These are phyloP conservation scores for Aphelenchoides fujianensis DNA, from an alignment of 1,140 invertebrate species.

Conservation along the genomic window DNA sequence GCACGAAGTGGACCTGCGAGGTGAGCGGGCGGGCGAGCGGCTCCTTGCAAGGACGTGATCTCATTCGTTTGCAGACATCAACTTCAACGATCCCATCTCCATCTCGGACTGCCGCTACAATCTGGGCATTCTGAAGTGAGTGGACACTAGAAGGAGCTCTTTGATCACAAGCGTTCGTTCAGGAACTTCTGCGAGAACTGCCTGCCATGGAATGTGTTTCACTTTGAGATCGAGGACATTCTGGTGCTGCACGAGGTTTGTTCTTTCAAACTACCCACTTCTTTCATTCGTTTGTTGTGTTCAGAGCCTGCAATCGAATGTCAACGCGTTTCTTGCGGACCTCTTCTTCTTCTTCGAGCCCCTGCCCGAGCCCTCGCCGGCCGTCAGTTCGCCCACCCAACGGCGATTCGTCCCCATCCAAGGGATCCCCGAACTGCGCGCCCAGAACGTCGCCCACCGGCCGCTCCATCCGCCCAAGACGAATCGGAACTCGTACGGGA, in stretches of 20 bases:
- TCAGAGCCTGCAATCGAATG: constrained; percentile 79
- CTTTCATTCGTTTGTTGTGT: constrained; percentile 65
- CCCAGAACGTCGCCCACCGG: constrained; percentile 49
- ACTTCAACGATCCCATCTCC: constrained; percentile 65
- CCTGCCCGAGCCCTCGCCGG: constrained; percentile 28
- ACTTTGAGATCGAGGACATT: constrained; percentile 90
- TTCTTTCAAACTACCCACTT: constrained; percentile 49
- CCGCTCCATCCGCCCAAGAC: constrained; percentile 49
- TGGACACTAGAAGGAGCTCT: background rate
- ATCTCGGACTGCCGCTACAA: constrained; percentile 88
- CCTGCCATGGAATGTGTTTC: constrained; percentile 84
- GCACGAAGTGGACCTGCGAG: constrained; percentile 74
- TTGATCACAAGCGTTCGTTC: constrained; percentile 8
- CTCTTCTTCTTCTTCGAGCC: constrained; percentile 85
- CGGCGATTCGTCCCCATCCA: constrained; percentile 56
- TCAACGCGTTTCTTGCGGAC: constrained; percentile 88
- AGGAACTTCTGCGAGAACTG: constrained; percentile 74
- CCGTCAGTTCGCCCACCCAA: constrained; percentile 36
- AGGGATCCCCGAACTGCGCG: constrained; percentile 55
- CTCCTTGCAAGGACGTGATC: background rate
- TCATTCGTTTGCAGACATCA: constrained; percentile 64
- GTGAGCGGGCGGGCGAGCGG: constrained; percentile 45
- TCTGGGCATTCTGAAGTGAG: constrained; percentile 76
- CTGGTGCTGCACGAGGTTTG: constrained; percentile 80
- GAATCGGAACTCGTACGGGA: constrained; percentile 25